These are phyloP conservation scores for Chironomus tepperi DNA, from an alignment of 1,140 invertebrate species.

Conservation along the genomic window DNA sequence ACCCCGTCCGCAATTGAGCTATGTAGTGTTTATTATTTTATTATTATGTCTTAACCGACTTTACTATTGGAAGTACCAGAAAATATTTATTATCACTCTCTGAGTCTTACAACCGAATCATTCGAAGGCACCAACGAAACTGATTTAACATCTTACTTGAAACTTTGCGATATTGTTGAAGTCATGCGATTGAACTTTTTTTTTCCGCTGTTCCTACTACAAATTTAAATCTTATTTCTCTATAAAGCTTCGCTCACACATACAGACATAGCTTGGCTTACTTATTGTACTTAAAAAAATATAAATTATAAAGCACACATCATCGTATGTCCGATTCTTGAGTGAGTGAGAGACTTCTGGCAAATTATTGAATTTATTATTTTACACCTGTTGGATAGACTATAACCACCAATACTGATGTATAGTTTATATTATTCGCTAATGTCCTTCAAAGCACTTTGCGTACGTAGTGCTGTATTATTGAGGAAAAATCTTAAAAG, in stretches of 20 bases:
- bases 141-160: background rate
- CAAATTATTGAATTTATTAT: too few species aligned
- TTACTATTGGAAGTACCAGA: background rate
- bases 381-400: background rate
- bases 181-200: conserved; percentile 6
- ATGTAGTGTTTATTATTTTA: background rate
- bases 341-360: background rate
- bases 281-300: too few species aligned
- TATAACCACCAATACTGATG: background rate
- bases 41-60: background rate
- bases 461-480: background rate
- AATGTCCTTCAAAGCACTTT: background rate
- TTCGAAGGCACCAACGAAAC: background rate
- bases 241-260: background rate
- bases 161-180: background rate
- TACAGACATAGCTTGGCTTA: background rate
- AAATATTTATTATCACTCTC: background rate
- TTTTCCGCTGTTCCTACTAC: conserved; percentile 3
- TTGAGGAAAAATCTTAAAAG: background rate
- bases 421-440: background rate
- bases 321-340: background rate
- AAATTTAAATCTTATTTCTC: background rate
- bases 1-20: background rate
- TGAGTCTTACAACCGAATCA: background rate
- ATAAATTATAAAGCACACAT: too few species aligned